Evolutionary conservation across 2,888 invertebrate genomes (phyloP), one percentile per base, ranked within the genome.

Genomic region (Lycophotia porphyrea): DNA sequence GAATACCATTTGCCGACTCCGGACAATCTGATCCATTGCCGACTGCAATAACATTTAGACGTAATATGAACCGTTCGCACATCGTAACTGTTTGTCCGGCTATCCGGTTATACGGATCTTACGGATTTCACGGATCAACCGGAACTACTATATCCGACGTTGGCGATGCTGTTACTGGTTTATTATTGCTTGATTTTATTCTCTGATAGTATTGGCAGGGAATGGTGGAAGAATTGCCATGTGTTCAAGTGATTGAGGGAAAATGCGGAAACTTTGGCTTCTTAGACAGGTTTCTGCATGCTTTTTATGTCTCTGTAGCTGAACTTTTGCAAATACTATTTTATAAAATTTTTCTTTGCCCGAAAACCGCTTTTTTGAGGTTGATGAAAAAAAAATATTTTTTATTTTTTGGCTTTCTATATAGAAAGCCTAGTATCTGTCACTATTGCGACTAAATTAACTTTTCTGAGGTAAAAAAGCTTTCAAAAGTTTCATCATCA

Each of bases 11-110:
- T 39, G 21, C 44, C 71, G 63, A 68, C 44, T 55, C 75, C 73
- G 36, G 64, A 84, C 77, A 77, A 80, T 78, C 68, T 61, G 61
- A 64, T 67, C 63, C 27, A 34, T 55, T 13, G 58, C 2, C 60
- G 47, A 13, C 60, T 77, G 87, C 87, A 87, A 84, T 85, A 85
- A 80, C 83, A 82, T 77, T 82, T 68, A 77, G 27, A 74, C 83
- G 74, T 82, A 77, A 83, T 74, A 80, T 60, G 47, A 78, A 68
- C 60, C 73, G 65, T 87, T 85, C 63, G 52, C 79, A 86, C 82
- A 81, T 84, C 76, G 79, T 81, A 47, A 81, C 74, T 70, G 79
- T 73, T 68, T 84, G 74, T 74, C 71, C 71, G 49, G 69, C 24
- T 75, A 27, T 36, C 81, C 81, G 49, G 68, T 27, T 68, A 67